Base-by-base conservation (phyloP, 2,888 invertebrate genomes). In the Volucella zonaria region DNA sequence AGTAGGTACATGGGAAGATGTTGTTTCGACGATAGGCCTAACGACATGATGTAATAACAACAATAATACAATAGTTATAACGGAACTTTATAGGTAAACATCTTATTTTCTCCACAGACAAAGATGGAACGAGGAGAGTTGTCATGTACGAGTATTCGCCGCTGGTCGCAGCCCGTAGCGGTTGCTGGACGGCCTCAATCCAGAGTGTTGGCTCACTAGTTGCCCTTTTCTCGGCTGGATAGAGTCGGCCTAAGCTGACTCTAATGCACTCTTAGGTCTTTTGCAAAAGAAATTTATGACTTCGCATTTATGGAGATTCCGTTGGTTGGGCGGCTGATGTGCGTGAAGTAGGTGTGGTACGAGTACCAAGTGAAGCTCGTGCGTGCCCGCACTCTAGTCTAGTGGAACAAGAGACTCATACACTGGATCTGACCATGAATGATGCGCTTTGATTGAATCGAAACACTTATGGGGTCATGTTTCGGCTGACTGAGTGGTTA, bases 81-180 rank as follows among this genome's bases (percentile, higher is more conserved):
- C 82, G 78, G 78, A 47, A 73, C 49, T 79, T 73, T 66, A 59
- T 73, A 59, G 71, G 78, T 79, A 73, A 79, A 66, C 66, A 79
- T 71, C 45, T 67, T 52, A 68, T 68, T 67, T 67, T 67, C 62
- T 64, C 47, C 15, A 8, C 6, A 49, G 45, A 40, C n/a, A n/a
- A 45, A 43, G 74, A 51, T 15, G 15, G 3, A 18, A 31, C 6
- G 59, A 23, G 14, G 47, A 40, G n/a, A 9, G 51, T 61, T 73
- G 71, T 61, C 71, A 42, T 54, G n/a, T 4, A 45, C 23, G n/a
- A 18, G 18, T 18, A 49, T 47, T 49, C 58, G 70, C 49, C 56
- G 70, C 31, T 31, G 12, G 9, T 11, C 40, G 18, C 4, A 4
- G 23, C 49, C 31, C 31, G 31, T 31, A 6, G 6, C 6, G 0